Base-by-base conservation (phyloP, 1,140 invertebrate species). In the Aphis gossypii region DNA sequence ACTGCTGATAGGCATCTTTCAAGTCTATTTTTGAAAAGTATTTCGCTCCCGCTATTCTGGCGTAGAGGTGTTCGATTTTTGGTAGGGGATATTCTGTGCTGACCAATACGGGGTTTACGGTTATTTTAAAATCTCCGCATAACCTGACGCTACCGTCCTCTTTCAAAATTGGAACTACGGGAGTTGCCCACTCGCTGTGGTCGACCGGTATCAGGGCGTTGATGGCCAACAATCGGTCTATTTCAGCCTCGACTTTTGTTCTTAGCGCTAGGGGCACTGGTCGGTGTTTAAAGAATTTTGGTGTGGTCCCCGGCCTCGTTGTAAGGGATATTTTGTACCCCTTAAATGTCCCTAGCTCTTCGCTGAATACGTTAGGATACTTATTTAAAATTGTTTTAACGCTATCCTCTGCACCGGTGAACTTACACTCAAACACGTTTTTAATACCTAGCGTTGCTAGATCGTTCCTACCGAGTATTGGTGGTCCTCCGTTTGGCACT, bases 51-150 rank as follows among this genome's bases (percentile, higher is more conserved):
- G 30, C 68, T 8, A 76, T n/a, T 35, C 9, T 76, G 8, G 30
- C 68, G 11, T 35, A 86, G 2, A 86, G 21, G 41, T 87, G 41
- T 60, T 93, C 9, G 84, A 84, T 51, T 56, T 93, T 51, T 68
- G 82, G 38, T 93, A 93, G 54, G 23, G 44, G 44, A 38, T 25
- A 60, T 30, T 60, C 56, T 7, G 46, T 54, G 23, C 21, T n/a
- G 48, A 93, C 46, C 7, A 86, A 51, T 1, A 48, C 82, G 11
- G 35, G 48, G 56, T 88, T 93, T 84, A 93, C 84, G 23, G 92
- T 87, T 4, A 88, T 84, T 86, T 41, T 54, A 60, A 56, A 93
- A 56, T 93, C 92, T 41, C 82, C 92, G 21, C 83, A 48, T 51
- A 93, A 56, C 21, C 92, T 46, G 35, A 68, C 48, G 44, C 25